These are phyloP conservation scores for Tichodroma muraria DNA, from an alignment of 2,113 vertebrate species.

Conservation along the genomic window DNA sequence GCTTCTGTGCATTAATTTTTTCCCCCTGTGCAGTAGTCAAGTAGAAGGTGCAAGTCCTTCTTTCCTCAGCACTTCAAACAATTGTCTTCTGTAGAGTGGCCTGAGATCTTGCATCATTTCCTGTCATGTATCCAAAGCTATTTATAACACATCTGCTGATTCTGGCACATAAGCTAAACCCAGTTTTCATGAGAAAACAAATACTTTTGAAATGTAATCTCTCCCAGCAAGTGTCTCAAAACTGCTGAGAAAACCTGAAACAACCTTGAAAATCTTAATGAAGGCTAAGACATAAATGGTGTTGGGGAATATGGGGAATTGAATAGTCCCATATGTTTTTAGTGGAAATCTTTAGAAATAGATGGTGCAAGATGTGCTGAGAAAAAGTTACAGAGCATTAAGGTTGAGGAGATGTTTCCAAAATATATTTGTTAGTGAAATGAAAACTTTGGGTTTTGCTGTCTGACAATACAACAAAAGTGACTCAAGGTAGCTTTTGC, in stretches of 20 bases:
- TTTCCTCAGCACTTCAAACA: conserved; percentile 7
- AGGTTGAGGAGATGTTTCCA: not conserved
- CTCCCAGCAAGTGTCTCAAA: not conserved
- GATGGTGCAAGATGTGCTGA: not conserved
- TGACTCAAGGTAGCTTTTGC: not conserved
- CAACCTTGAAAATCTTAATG: not conserved
- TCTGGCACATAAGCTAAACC: not conserved
- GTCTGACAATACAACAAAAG: not conserved
- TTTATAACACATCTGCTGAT: conserved; percentile 35
- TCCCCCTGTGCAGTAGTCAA: not conserved
- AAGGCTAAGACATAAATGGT: not conserved
- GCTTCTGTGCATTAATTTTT: not conserved
- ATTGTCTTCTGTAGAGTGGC: conserved; percentile 3
- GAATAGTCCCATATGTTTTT: not conserved
- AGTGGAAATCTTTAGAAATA: not conserved
- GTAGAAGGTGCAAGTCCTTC: not conserved
- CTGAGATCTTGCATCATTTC: conserved; percentile 47
- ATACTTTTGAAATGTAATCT: not conserved
- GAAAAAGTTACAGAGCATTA: not conserved
- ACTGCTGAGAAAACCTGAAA: not conserved
- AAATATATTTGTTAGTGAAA: not conserved
- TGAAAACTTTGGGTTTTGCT: not conserved
- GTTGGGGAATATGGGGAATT: not conserved
- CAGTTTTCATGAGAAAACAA: conserved; percentile 22
- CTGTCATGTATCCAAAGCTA: conserved; percentile 44